phyloP scores from a whole-genome alignment of 2,113 vertebrate genomes.

The Platysteira castanea region DNA sequence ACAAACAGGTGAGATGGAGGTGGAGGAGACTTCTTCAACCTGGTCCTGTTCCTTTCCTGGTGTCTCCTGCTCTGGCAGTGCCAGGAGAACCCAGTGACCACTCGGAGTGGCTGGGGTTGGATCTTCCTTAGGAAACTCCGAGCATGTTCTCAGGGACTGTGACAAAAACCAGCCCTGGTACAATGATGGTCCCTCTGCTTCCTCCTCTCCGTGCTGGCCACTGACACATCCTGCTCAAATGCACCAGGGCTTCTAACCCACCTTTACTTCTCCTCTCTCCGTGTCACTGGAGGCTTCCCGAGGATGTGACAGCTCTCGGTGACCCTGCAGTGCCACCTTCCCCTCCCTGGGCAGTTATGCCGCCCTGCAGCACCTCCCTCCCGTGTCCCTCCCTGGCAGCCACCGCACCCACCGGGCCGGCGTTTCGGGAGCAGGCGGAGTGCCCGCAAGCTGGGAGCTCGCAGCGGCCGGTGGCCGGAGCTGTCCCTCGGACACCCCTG shows the following conservation, averaged over 20 bases:
- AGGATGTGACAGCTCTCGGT: background rate
- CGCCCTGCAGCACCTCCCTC: background rate
- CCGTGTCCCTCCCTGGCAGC: background rate
- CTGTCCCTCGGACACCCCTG: background rate
- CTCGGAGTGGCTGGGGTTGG: background rate
- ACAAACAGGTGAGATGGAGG: background rate
- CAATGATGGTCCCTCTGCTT: background rate
- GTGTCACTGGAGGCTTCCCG: background rate
- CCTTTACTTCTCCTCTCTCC: background rate
- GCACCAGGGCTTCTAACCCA: background rate
- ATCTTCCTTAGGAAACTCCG: rapidly evolving
- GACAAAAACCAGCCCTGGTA: background rate
- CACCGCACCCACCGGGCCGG: rapidly evolving
- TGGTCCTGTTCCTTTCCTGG: rapidly evolving
- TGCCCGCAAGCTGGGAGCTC: rapidly evolving
- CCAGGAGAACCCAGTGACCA: background rate
- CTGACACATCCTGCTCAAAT: rapidly evolving
- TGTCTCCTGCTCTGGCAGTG: background rate
- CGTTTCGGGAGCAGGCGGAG: background rate
- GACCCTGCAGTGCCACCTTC: rapidly evolving
- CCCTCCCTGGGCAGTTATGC: background rate
- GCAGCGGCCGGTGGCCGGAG: rapidly evolving
- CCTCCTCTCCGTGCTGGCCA: background rate
- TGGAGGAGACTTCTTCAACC: rapidly evolving
- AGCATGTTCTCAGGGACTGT: background rate